Conservation (phyloP, 2,113 vertebrate genomes). For the Python bivittatus region DNA sequence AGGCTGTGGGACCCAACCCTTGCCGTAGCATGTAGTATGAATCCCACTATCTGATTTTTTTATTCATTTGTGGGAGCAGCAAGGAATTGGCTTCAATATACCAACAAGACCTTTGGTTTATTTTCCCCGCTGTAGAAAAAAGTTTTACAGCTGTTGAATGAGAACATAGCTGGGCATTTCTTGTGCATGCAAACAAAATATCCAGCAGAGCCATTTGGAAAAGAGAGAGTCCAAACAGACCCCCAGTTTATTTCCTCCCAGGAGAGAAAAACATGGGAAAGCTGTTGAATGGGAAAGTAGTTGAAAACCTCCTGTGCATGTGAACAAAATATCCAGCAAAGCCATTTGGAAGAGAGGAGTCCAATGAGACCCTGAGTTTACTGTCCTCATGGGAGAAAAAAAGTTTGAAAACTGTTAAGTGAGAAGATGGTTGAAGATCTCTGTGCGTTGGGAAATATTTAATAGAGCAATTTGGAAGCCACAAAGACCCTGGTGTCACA, state of each 20-base stretch:
- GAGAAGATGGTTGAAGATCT: not conserved
- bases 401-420: not conserved
- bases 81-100: not conserved
- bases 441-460: not conserved
- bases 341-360: not conserved
- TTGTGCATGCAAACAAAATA: not conserved
- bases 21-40: not conserved
- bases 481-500: not conserved
- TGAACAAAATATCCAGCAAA: not conserved
- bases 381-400: not conserved
- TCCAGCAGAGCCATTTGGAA: not conserved
- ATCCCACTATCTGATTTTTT: not conserved
- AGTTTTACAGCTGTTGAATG: not conserved
- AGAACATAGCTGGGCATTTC: not conserved
- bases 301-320: not conserved
- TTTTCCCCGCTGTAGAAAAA: not conserved
- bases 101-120: not conserved
- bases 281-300: not conserved
- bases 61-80: not conserved
- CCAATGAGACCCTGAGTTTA: not conserved
- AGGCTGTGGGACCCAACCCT: not conserved
- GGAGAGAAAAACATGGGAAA: not conserved
- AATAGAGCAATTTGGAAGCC: not conserved
- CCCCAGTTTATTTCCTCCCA: not conserved
- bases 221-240: not conserved